Conservation (phyloP, 2,113 vertebrate genomes). For the Donacobius atricapilla region DNA sequence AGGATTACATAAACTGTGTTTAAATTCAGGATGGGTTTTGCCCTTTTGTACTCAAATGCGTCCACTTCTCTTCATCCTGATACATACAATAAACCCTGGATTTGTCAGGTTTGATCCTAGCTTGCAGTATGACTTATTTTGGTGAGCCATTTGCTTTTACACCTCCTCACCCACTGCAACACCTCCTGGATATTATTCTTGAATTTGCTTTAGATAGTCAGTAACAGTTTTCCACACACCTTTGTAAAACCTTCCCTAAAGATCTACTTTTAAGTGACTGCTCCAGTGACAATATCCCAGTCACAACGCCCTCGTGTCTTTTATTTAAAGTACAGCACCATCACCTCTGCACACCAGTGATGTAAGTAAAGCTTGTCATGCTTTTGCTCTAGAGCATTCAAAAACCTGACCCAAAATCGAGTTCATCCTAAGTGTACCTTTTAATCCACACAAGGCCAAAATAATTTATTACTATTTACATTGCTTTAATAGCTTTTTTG, state of each 20-base stretch:
- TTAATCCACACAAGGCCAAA: background rate
- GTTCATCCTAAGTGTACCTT: background rate
- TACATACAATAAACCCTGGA: background rate
- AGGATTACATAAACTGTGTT: background rate
- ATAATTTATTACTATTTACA: background rate
- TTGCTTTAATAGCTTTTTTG: background rate
- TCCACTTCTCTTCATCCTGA: background rate
- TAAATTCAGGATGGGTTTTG: background rate
- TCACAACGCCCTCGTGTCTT: background rate
- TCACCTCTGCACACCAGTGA: background rate
- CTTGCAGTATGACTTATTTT: background rate
- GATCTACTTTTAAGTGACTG: background rate
- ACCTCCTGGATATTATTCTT: background rate
- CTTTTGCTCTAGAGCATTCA: background rate
- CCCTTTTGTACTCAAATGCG: background rate
- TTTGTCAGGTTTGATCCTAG: background rate
- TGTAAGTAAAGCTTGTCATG: background rate
- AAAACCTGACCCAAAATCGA: background rate
- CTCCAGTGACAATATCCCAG: background rate
- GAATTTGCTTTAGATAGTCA: background rate
- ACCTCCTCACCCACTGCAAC: background rate
- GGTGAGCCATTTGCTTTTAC: background rate
- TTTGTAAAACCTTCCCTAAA: conserved; percentile 5
- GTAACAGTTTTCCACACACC: background rate
- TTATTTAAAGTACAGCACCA: background rate